Evolutionary conservation across 64 coral and sea anemone genomes (phyloP).

Genomic region (Stichodactyla helianthus): DNA sequence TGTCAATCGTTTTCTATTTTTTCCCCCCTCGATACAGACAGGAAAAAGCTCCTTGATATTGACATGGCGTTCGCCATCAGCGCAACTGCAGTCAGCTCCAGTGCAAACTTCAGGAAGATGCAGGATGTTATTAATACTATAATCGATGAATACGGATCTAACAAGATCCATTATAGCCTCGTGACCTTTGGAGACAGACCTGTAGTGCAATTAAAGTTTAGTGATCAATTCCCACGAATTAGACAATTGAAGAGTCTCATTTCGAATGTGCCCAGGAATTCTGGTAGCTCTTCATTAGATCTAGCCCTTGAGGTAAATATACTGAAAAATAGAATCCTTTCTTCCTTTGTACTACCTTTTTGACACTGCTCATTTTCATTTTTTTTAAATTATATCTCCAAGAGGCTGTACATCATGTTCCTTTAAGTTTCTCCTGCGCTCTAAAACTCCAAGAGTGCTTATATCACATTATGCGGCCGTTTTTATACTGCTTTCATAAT

Average conservation of each 20-base stretch:
- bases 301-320: slow-evolving; percentile 15
- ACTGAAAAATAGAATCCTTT: neutral
- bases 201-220: slow-evolving; percentile 9
- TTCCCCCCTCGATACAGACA: slow-evolving; percentile 17
- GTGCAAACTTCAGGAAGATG: slow-evolving; percentile 45
- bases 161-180: slow-evolving; percentile 42
- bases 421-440: too few species aligned
- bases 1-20: neutral
- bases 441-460: too few species aligned
- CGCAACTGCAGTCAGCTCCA: slow-evolving; percentile 23
- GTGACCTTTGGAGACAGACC: slow-evolving; percentile 40
- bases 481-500: too few species aligned
- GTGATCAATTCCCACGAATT: slow-evolving; percentile 6
- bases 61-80: slow-evolving; percentile 56
- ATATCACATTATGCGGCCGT: too few species aligned
- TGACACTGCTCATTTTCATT: too few species aligned
- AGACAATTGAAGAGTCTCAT: slow-evolving; percentile 16
- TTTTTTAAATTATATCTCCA: too few species aligned
- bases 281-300: slow-evolving; percentile 1
- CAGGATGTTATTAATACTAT: slow-evolving; percentile 29
- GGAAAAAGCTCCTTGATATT: slow-evolving; percentile 28
- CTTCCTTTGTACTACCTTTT: too few species aligned
- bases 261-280: neutral
- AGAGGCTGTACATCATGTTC: too few species aligned
- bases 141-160: slow-evolving; percentile 47